Evolutionary conservation across 2,113 vertebrate species (phyloP), one percentile per base, ranked within the genome.

Genomic region (Passerina amoena): DNA sequence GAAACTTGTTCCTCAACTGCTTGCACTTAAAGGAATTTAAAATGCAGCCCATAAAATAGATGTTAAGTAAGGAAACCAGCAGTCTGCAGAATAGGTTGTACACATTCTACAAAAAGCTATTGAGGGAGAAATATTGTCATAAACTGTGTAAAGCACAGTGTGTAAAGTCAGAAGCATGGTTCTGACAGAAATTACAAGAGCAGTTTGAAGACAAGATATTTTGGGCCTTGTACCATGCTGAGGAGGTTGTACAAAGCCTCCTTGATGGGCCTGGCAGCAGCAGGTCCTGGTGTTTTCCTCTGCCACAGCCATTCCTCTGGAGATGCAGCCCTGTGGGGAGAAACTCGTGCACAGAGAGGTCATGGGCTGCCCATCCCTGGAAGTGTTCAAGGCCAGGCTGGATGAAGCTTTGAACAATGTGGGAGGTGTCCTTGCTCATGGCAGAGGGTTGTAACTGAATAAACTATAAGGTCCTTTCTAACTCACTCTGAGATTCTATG

Each of bases 21-120:
- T 56, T 91, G 95, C 88, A 96, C 96, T 96, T 94, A 95, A 77
- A 97, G 57, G 70, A 92, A 84, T 93, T 95, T 93, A 95, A 97
- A 96, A 96, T 90, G 80, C 95, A 92, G 88, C 42, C 82, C 63
- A 64, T 93, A 95, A 96, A 97, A 91, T 65, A 94, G 69, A 94
- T 82, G 90, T 71, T 92, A 94, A 95, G 86, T 87, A 84, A 91
- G 88, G 91, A 96, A 95, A 84, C 86, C 86, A 91, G 80, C 90
- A 97, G 88, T 16, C 96, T 94, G 95, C 96, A 94, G 96, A 95
- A 92, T 79, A 87, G 84, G 91, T 91, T 93, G 94, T 45, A 59
- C 65, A 92, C 59, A 82, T 69, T 82, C 86, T 31, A 82, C 94
- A 80, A 86, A 92, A 94, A 95, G 88, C 96, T 92, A 82, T 57